Conservation (phyloP, 2,113 vertebrate species). For the Synchiropus splendidus region DNA sequence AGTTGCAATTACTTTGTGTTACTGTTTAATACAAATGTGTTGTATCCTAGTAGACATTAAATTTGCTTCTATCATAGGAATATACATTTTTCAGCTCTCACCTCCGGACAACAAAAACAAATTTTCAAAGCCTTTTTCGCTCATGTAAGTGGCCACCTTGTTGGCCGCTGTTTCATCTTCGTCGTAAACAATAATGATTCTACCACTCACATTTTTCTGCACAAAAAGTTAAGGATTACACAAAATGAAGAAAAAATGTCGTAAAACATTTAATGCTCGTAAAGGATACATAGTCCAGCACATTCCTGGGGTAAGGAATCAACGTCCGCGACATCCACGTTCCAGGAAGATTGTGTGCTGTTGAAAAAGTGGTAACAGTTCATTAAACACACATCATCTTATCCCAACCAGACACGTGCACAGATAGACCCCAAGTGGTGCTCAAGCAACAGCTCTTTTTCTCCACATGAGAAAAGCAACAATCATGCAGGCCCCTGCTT, state of each 20-base stretch:
- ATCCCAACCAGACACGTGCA: background rate
- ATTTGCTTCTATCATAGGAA: no score
- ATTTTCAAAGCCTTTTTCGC: slow-evolving; percentile 89
- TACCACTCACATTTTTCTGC: slow-evolving; percentile 84
- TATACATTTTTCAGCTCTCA: slow-evolving; percentile 30
- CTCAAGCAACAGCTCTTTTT: no score
- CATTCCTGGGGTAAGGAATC: slow-evolving; percentile 83
- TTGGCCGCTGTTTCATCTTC: slow-evolving; percentile 86
- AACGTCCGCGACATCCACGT: slow-evolving; percentile 80
- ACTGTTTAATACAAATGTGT: no score
- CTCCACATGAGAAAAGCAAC: background rate
- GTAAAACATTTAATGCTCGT: background rate
- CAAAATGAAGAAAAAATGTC: background rate
- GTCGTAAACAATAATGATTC: slow-evolving; percentile 91
- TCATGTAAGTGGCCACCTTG: slow-evolving; percentile 87
- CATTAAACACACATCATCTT: background rate
- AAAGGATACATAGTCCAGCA: slow-evolving; percentile 93
- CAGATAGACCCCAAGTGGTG: no score
- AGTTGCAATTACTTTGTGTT: no score
- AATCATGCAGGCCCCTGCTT: background rate
- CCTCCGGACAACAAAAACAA: slow-evolving; percentile 94
- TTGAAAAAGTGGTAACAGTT: background rate
- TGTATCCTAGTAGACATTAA: no score
- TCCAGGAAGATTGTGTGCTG: slow-evolving; percentile 84
- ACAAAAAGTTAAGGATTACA: background rate